phyloP scores from a whole-genome alignment of 1,140 invertebrate genomes.

The Pseudomyrmex cubaensis region DNA sequence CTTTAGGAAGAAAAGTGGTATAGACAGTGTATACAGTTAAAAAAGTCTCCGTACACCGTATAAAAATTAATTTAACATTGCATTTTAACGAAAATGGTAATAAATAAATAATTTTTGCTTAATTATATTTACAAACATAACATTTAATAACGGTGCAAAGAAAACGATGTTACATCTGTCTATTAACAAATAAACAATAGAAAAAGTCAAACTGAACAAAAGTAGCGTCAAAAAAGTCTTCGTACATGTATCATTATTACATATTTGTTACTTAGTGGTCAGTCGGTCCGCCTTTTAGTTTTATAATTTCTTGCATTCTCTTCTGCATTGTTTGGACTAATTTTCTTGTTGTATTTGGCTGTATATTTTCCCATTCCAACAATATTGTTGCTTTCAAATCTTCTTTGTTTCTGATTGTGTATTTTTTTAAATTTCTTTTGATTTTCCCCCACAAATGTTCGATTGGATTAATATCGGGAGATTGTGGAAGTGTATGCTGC shows the following conservation, averaged over 20 bases:
- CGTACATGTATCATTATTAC: not conserved
- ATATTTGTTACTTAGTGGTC: not conserved
- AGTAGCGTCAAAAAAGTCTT: not conserved
- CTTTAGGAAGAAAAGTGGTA: too few species aligned
- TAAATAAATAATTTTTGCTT: too few species aligned
- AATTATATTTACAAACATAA: not conserved
- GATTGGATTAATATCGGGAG: not conserved
- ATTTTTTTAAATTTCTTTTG: not conserved
- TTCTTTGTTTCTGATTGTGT: not conserved
- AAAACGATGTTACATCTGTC: not conserved
- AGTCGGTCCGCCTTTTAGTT: too few species aligned
- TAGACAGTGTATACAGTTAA: too few species aligned
- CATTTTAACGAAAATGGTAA: too few species aligned
- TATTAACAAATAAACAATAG: not conserved
- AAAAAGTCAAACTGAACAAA: not conserved
- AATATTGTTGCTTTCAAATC: conserved; percentile 8
- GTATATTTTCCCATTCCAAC: conserved; percentile 6
- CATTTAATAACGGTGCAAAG: not conserved
- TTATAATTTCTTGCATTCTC: not conserved
- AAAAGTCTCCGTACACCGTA: too few species aligned
- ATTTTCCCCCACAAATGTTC: not conserved
- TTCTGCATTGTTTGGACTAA: not conserved
- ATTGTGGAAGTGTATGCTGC: not conserved
- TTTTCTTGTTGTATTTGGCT: not conserved
- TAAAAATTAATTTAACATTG: too few species aligned